Conservation (phyloP, 2,113 vertebrate species). For the Vombatus ursinus region DNA sequence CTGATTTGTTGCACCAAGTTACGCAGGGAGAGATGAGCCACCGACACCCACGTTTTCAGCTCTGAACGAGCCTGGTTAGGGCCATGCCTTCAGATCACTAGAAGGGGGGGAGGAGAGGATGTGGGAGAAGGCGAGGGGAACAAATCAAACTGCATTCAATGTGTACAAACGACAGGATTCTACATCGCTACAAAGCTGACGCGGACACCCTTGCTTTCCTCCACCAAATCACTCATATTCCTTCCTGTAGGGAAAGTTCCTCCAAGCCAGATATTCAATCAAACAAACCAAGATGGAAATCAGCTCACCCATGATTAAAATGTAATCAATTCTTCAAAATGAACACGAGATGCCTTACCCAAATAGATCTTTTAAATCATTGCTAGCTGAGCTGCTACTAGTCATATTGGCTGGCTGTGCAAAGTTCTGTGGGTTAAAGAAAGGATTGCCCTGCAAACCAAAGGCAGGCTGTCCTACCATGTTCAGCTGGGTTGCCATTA, state of each 20-base stretch:
- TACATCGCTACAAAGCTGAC: slow-evolving; percentile 64
- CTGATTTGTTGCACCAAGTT: slow-evolving; percentile 54
- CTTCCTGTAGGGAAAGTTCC: slow-evolving; percentile 64
- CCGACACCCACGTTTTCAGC: slow-evolving; percentile 8
- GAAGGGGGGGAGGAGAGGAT: slow-evolving; percentile 16
- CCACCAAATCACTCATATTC: slow-evolving; percentile 55
- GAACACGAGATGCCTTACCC: slow-evolving; percentile 84
- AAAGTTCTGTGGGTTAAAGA: slow-evolving; percentile 97
- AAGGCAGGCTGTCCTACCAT: slow-evolving; percentile 87
- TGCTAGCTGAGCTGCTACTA: slow-evolving; percentile 93
- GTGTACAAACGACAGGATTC: slow-evolving; percentile 70
- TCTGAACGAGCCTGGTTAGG: slow-evolving; percentile 53
- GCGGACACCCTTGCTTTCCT: slow-evolving; percentile 64
- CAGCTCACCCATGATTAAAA: slow-evolving; percentile 82
- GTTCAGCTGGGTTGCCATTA: slow-evolving; percentile 84
- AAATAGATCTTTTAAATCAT: slow-evolving; percentile 97
- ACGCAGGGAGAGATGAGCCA: slow-evolving; percentile 73
- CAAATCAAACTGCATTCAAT: slow-evolving; percentile 57
- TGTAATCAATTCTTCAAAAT: slow-evolving; percentile 61
- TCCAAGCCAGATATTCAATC: slow-evolving; percentile 68
- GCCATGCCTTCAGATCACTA: slow-evolving; percentile 66
- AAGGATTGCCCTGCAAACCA: slow-evolving; percentile 96
- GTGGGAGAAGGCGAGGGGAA: slow-evolving; percentile 44
- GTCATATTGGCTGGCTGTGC: slow-evolving; percentile 89
- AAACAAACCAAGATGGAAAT: slow-evolving; percentile 73